Percentiles rank a stretch among this genome's conserved stretches.
phyloP scores from a whole-genome alignment of 2,113 vertebrate genomes.

The Pelobates fuscus region DNA sequence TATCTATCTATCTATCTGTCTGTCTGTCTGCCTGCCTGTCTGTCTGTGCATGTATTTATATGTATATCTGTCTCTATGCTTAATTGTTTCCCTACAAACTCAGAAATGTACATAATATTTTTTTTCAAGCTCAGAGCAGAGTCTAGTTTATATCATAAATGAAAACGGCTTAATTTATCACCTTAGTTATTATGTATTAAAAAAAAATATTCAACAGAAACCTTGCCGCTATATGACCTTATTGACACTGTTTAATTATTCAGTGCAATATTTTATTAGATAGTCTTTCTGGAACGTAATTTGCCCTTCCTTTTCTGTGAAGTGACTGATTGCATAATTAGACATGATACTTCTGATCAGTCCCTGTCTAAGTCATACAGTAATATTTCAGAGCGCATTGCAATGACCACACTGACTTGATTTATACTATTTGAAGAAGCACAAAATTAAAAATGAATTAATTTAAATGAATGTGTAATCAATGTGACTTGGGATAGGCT shows the following conservation, averaged over 20 bases:
- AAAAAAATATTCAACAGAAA: too few relatives aligned
- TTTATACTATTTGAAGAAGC: conserved; percentile 68
- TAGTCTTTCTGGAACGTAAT: conserved; percentile 57
- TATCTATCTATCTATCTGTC: too few relatives aligned
- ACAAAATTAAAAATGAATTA: conserved; percentile 78
- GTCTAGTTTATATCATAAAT: too few relatives aligned
- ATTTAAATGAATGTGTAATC: conserved; percentile 68
- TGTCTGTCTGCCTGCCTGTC: too few relatives aligned
- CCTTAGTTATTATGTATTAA: too few relatives aligned
- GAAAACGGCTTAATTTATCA: too few relatives aligned
- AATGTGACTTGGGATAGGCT: conserved; percentile 53
- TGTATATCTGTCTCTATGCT: too few relatives aligned
- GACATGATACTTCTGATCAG: conserved; percentile 57
- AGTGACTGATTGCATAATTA: conserved; percentile 62
- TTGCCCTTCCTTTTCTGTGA: conserved; percentile 59
- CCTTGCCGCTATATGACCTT: conserved; percentile 42
- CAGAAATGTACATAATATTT: too few relatives aligned
- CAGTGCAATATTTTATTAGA: conserved; percentile 56
- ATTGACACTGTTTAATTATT: conserved; percentile 62
- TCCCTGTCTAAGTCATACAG: conserved; percentile 47
- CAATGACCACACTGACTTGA: conserved; percentile 60
- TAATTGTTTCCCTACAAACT: too few relatives aligned
- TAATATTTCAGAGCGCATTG: conserved; percentile 58
- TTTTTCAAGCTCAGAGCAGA: too few relatives aligned
- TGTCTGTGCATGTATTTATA: too few relatives aligned